Evolutionary conservation across 2,797 vertebrate genomes (phyloP).

Genomic region (Enteromius unitaeniatus): DNA sequence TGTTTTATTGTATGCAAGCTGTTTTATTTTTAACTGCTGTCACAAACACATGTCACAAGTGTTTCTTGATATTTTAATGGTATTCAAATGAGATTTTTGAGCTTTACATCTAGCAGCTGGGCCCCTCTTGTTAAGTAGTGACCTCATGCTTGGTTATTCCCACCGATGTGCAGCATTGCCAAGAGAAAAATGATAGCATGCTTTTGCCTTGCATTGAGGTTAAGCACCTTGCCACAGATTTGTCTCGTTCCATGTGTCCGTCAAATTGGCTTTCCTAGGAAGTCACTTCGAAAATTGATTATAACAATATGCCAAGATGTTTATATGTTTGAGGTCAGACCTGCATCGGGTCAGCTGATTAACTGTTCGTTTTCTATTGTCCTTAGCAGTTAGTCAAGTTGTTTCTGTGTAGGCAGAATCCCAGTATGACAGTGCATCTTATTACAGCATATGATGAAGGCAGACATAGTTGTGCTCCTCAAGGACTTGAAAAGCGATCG

Average conservation of each 20-base stretch:
- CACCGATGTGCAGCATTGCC: slow-evolving; percentile 47
- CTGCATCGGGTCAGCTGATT: background rate
- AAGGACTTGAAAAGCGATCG: background rate
- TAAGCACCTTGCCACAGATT: slow-evolving; percentile 45
- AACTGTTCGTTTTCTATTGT: background rate
- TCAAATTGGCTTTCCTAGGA: slow-evolving; percentile 13
- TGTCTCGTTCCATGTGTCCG: slow-evolving; percentile 31
- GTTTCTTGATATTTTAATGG: slow-evolving; percentile 10
- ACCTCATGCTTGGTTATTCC: slow-evolving; percentile 67
- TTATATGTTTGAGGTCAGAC: slow-evolving; percentile 18
- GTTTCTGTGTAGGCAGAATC: background rate
- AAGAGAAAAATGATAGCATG: slow-evolving; percentile 64
- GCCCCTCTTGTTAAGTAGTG: slow-evolving; percentile 58
- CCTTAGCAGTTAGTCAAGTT: slow-evolving; percentile 2
- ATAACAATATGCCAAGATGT: slow-evolving; percentile 16
- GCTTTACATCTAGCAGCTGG: slow-evolving; percentile 49
- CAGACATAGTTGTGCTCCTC: background rate
- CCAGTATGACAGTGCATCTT: slow-evolving; percentile 1
- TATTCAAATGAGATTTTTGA: slow-evolving; percentile 16
- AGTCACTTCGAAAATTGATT: slow-evolving; percentile 9
- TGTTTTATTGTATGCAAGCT: background rate
- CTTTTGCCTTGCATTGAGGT: slow-evolving; percentile 30
- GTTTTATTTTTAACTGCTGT: background rate
- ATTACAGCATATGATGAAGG: background rate
- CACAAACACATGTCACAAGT: background rate